Conservation (phyloP, 2,797 vertebrate genomes). For the Myiotriccus ornatus region DNA sequence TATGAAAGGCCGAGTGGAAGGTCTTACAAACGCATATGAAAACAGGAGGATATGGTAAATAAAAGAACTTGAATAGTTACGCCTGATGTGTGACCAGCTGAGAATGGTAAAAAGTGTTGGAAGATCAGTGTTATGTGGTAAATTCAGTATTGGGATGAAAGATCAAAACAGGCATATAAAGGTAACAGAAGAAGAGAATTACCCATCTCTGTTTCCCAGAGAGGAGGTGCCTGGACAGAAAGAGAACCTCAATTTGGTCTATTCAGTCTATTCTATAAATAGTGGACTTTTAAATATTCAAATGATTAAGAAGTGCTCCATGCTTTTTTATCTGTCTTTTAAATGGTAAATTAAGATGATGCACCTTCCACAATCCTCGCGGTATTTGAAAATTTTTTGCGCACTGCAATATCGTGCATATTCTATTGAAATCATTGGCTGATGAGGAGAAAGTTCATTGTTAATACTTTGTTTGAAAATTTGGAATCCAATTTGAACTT, state of each 20-base stretch:
- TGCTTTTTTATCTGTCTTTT: not conserved
- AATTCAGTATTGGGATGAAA: not conserved
- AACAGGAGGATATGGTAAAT: not conserved
- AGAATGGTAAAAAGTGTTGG: not conserved
- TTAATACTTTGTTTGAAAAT: not conserved
- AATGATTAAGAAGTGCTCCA: not conserved
- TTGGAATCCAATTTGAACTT: not conserved
- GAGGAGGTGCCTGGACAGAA: not conserved
- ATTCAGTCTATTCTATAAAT: not conserved
- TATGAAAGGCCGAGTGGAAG: not conserved
- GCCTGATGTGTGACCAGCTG: not conserved
- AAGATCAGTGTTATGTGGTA: not conserved
- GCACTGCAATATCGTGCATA: accelerated
- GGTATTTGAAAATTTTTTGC: not conserved
- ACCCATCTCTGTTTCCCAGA: not conserved
- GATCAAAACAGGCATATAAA: not conserved
- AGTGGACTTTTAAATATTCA: not conserved
- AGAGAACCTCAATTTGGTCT: not conserved
- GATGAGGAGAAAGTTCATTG: not conserved
- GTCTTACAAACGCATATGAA: not conserved
- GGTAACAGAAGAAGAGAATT: not conserved
- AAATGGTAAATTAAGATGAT: not conserved
- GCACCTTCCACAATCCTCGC: not conserved
- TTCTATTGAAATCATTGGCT: not conserved
- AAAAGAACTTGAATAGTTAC: not conserved